phyloP scores from a whole-genome alignment of 2,888 invertebrate genomes.

The Chrysina gloriosa region DNA sequence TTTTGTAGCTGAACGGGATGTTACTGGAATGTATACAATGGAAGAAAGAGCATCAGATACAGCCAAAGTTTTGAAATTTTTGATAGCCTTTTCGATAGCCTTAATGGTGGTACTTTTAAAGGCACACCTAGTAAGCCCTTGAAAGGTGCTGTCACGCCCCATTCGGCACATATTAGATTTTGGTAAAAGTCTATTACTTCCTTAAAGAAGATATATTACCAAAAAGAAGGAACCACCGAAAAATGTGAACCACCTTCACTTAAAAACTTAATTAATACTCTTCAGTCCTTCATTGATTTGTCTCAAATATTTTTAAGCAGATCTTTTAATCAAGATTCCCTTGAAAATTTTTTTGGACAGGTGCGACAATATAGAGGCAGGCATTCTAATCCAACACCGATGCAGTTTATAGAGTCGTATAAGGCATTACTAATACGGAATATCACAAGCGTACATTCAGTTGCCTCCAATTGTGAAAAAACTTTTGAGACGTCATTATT shows the following conservation, averaged over 20 bases:
- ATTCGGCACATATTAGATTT: not conserved
- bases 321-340: not conserved
- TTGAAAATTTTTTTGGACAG: slow-evolving; percentile 16
- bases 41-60: not conserved
- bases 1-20: not conserved
- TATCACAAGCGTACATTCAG: not conserved
- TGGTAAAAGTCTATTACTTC: not conserved
- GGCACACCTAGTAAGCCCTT: no score
- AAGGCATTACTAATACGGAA: not conserved
- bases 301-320: not conserved
- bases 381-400: not conserved
- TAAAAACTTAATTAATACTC: not conserved
- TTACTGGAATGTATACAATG: not conserved
- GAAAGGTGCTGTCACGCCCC: not conserved
- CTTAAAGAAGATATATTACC: not conserved
- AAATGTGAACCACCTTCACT: not conserved
- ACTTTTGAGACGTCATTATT: not conserved
- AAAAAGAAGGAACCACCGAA: not conserved
- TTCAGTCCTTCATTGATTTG: not conserved
- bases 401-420: slow-evolving; percentile 6
- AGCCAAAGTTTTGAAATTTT: no score
- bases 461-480: not conserved
- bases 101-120: no score
- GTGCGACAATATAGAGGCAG: not conserved
- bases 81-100: not conserved